Conservation (phyloP, 2,113 vertebrate genomes). For the Macaca mulatta region DNA sequence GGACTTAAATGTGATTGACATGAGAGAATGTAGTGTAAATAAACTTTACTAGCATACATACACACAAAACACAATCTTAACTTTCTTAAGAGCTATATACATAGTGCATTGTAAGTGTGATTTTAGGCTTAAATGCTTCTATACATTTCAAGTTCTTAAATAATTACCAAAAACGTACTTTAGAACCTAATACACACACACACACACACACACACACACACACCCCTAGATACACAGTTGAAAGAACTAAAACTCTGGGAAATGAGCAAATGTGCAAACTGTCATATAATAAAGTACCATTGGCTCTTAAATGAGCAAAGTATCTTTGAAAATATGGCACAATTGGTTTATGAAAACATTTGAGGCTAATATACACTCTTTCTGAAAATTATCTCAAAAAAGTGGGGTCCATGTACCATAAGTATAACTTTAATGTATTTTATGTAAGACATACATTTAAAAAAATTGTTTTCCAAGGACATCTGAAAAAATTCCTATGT, state of each 20-base stretch:
- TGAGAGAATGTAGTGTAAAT: neutral
- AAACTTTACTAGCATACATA: neutral
- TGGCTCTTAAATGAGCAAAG: constrained; percentile 29
- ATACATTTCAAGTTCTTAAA: constrained; percentile 34
- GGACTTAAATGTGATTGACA: neutral
- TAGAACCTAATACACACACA: neutral
- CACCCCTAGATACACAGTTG: neutral
- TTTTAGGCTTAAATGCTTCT: neutral
- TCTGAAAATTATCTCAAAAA: constrained; percentile 63
- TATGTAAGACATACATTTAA: constrained; percentile 45
- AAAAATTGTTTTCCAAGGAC: constrained; percentile 36
- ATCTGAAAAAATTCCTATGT: constrained; percentile 23
- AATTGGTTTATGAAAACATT: constrained; percentile 55
- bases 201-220: constrained; percentile 21
- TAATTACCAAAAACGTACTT: neutral
- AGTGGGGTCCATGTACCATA: neutral
- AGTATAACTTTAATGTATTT: constrained; percentile 60
- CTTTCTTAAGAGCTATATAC: neutral
- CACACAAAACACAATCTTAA: neutral
- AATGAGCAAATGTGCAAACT: constrained; percentile 49
- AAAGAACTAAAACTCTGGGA: constrained; percentile 37
- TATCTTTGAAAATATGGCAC: constrained; percentile 48
- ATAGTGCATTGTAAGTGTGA: neutral
- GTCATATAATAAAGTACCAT: constrained; percentile 45
- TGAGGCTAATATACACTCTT: constrained; percentile 45